These are phyloP conservation scores for Dasypus novemcinctus DNA, from an alignment of 2,113 vertebrate species.

Conservation along the genomic window DNA sequence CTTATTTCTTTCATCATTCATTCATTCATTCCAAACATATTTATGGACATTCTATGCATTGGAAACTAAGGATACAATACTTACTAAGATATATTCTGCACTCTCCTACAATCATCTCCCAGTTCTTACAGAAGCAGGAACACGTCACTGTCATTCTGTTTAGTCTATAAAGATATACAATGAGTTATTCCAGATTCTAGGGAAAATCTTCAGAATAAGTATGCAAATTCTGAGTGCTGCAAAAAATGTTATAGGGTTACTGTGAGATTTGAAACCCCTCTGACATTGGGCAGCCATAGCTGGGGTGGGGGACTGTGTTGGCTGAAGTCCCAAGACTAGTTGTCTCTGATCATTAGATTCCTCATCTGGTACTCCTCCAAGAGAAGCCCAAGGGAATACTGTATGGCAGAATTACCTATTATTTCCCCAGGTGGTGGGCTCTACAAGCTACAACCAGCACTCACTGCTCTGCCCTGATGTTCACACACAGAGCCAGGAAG, in stretches of 20 bases:
- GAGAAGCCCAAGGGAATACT: background rate
- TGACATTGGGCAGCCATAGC: background rate
- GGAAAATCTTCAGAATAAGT: background rate
- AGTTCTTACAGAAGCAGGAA: background rate
- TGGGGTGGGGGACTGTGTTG: background rate
- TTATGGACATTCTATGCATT: background rate
- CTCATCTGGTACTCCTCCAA: background rate
- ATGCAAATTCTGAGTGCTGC: background rate
- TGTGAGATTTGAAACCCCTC: background rate
- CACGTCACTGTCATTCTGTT: background rate
- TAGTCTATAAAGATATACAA: background rate
- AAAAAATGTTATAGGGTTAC: background rate
- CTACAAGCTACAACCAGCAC: background rate
- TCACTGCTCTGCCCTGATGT: background rate
- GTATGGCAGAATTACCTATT: rapidly evolving
- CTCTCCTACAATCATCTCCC: background rate
- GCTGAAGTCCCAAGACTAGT: background rate
- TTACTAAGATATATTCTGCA: background rate
- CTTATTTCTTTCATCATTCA: conserved; percentile 9
- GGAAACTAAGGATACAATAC: background rate
- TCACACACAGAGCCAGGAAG: background rate
- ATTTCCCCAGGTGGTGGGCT: background rate
- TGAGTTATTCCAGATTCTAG: background rate
- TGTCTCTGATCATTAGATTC: background rate
- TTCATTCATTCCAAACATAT: conserved; percentile 31